A percentile compares a stretch with the other conserved stretches of the same genome.
Evolutionary conservation across 2,888 invertebrate species (phyloP).

Genomic region (Ophraella communa): DNA sequence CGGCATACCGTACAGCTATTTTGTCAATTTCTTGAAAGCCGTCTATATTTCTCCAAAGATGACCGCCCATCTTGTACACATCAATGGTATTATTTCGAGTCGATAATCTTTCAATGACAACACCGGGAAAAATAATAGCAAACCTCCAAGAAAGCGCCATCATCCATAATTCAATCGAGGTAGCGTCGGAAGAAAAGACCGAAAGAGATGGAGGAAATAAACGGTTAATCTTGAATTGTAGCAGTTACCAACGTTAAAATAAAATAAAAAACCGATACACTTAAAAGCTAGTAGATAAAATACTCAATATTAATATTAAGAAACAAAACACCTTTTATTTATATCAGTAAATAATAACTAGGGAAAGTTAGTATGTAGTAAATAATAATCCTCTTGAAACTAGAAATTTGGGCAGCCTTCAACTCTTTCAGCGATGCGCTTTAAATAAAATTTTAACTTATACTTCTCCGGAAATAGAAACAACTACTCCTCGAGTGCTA

Average conservation of each 20-base stretch:
- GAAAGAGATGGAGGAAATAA: conserved; percentile 11
- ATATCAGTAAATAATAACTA: too few relatives aligned
- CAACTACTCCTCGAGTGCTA: too few relatives aligned
- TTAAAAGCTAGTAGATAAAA: too few relatives aligned
- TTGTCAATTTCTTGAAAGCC: conserved; percentile 7
- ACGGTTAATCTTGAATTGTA: neutral
- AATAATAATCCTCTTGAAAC: too few relatives aligned
- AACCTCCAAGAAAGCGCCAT: conserved; percentile 29
- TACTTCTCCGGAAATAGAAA: too few relatives aligned
- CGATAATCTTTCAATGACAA: conserved; percentile 29
- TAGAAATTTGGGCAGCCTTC: too few relatives aligned
- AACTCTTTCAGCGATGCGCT: too few relatives aligned
- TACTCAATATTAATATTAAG: too few relatives aligned
- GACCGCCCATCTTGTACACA: conserved; percentile 23
- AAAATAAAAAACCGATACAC: too few relatives aligned
- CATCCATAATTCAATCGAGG: conserved; percentile 32
- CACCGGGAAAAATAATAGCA: conserved; percentile 28
- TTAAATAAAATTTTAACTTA: too few relatives aligned
- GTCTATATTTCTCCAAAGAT: conserved; percentile 4
- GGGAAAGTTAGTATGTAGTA: too few relatives aligned
- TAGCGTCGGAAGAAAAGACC: neutral
- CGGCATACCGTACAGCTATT: neutral
- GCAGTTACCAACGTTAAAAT: neutral
- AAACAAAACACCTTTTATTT: too few relatives aligned
- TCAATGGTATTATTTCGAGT: conserved; percentile 14